phyloP scores from a whole-genome alignment of 1,140 invertebrate species.

The Eubasilissa regina region DNA sequence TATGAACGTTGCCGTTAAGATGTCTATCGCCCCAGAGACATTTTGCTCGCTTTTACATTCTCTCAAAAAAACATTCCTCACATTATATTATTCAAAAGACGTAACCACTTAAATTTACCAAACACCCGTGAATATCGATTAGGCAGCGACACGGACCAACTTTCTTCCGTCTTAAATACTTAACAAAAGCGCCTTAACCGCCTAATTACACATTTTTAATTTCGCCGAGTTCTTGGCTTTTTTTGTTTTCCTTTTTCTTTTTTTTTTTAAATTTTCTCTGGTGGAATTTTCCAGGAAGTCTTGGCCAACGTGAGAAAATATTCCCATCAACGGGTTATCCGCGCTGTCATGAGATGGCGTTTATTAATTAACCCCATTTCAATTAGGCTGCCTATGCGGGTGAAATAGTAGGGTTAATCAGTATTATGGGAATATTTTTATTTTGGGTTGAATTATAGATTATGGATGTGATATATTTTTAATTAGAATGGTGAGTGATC shows the following conservation, averaged over 20 bases:
- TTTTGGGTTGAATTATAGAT: not conserved
- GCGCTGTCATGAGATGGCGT: constrained; percentile 10
- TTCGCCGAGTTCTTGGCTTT: too few species aligned
- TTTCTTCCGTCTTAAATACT: too few species aligned
- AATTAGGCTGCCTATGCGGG: not conserved
- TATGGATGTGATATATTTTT: too few species aligned
- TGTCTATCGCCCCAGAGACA: too few species aligned
- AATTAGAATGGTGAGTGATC: too few species aligned
- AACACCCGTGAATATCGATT: too few species aligned
- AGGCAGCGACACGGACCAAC: too few species aligned
- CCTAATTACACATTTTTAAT: not conserved
- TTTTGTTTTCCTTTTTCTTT: not conserved
- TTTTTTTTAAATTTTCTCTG: not conserved
- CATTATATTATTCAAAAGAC: too few species aligned
- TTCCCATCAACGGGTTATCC: constrained; percentile 5
- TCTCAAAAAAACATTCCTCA: too few species aligned
- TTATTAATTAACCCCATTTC: constrained; percentile 47
- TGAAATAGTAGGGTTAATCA: constrained; percentile 3
- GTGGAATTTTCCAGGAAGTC: not conserved
- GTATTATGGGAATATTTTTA: constrained; percentile 15
- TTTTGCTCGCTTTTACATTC: too few species aligned
- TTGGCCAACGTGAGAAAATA: not conserved
- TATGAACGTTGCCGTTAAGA: too few species aligned
- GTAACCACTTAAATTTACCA: too few species aligned
- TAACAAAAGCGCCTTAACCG: not conserved